Base-by-base conservation (phyloP, 2,797 vertebrate species). In the Aulostomus chinensis region DNA sequence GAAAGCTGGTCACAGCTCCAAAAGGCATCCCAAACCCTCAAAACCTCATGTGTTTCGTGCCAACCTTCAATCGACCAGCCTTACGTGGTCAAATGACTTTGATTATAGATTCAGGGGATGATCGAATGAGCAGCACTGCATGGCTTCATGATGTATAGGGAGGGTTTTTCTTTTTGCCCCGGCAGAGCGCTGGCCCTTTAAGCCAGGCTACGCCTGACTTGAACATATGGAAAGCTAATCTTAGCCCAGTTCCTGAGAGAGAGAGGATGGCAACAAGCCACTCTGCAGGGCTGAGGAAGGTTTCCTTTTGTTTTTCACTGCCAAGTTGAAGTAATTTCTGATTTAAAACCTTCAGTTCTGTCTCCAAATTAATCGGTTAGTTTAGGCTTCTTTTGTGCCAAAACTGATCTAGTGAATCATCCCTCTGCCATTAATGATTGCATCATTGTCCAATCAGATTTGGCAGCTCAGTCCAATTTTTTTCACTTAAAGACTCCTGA, bases 171-270 rank as follows among this genome's bases (percentile, higher is more conserved):
- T 54, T 2, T 10, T 45, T 43, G 58, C 52, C 58, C 45, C 22
- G 31, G 53, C 30, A 9, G 13, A 6, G 50, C 14, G 32, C 84
- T 90, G 86, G 66, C 90, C 86, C 90, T 92, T 92, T 91, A 92
- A 92, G 79, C 72, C 51, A 12, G 71, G 83, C 82, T 83, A 68
- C 31, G 81, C 81, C 86, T 85, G 84, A 80, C 68, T 83, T 69
- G 76, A 89, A 88, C 91, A 92, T 92, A 91, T 91, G 91, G 88
- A 82, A 84, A 90, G 87, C 89, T 93, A 92, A 93, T 92, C 91
- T 92, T 92, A 92, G 90, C 86, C 70, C 40, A 30, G 68, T 80
- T 87, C 87, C 80, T 80, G 86, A 67, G 89, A 89, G 85, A 83
- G 81, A 86, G 80, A 83, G 73, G 70, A 85, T 91, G 91, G 88